These are phyloP conservation scores for Sebastes miniatus DNA, from an alignment of 2,797 vertebrate genomes.

Conservation along the genomic window DNA sequence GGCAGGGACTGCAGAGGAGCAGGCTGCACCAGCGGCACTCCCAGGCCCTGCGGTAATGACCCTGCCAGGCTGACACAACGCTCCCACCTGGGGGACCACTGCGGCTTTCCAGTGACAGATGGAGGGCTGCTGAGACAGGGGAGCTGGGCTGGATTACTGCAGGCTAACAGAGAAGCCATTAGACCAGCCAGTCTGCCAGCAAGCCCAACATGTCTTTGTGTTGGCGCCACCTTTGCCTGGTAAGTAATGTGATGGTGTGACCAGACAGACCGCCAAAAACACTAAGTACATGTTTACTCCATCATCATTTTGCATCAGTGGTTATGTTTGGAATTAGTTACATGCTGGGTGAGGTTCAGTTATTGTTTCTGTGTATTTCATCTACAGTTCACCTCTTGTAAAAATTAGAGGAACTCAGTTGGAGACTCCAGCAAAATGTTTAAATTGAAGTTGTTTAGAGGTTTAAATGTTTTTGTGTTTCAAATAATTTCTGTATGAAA, in stretches of 20 bases:
- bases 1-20: constrained; percentile 72
- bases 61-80: constrained; percentile 72
- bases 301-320: constrained; percentile 40
- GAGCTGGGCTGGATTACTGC: constrained; percentile 67
- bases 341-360: constrained; percentile 7
- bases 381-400: not conserved
- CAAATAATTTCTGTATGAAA: not conserved
- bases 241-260: constrained; percentile 50
- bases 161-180: constrained; percentile 66
- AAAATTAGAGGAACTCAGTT: not conserved
- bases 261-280: constrained; percentile 51
- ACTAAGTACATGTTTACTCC: constrained; percentile 53
- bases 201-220: constrained; percentile 57
- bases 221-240: constrained; percentile 59
- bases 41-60: constrained; percentile 70
- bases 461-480: not conserved
- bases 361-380: constrained; percentile 20
- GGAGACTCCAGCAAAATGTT: not conserved
- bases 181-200: constrained; percentile 54
- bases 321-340: constrained; percentile 39
- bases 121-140: constrained; percentile 66
- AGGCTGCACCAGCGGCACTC: constrained; percentile 64
- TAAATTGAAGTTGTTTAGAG: not conserved
- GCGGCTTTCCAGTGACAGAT: constrained; percentile 76
- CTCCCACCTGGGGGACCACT: constrained; percentile 72